Evolutionary conservation across 2,888 invertebrate species (phyloP).

Genomic region (Synergus japonicus): DNA sequence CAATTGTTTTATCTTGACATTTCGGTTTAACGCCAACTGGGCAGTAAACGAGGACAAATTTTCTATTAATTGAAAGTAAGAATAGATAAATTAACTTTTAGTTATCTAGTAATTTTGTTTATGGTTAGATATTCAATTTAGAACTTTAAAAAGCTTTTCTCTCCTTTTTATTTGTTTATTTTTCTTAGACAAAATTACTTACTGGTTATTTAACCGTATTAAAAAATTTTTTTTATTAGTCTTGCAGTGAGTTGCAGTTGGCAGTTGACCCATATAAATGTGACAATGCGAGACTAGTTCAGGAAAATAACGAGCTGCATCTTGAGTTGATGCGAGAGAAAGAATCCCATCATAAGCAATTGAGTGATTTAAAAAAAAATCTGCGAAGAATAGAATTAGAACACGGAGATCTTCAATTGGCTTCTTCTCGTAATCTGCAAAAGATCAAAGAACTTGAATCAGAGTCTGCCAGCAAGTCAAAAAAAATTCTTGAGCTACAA

Average conservation of each 20-base stretch:
- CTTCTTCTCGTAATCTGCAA: constrained; percentile 79
- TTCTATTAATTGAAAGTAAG: constrained; percentile 32
- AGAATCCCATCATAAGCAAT: constrained; percentile 82
- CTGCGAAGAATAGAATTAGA: constrained; percentile 80
- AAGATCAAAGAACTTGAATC: constrained; percentile 82
- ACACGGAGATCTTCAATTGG: constrained; percentile 81
- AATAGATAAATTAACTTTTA: neutral
- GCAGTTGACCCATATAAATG: constrained; percentile 89
- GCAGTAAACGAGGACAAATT: constrained; percentile 2
- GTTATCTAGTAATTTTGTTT: constrained; percentile 6
- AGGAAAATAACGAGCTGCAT: constrained; percentile 87
- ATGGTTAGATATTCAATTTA: constrained; percentile 32
- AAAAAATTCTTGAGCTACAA: constrained; percentile 79
- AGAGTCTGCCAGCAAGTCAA: constrained; percentile 81
- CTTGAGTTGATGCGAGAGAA: constrained; percentile 82
- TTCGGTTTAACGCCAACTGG: neutral
- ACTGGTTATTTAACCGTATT: neutral
- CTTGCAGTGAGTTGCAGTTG: constrained; percentile 84
- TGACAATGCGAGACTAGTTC: constrained; percentile 87
- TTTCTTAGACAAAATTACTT: neutral
- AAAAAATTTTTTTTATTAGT: constrained; percentile 75
- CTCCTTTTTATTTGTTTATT: neutral
- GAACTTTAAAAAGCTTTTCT: constrained; percentile 3
- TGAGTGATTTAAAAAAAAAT: constrained; percentile 78
- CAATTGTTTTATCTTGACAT: constrained; percentile 5